Percentiles rank a stretch among this genome's conserved stretches.
Conservation (phyloP, 2,797 vertebrate species). For the Pangasius djambal region DNA sequence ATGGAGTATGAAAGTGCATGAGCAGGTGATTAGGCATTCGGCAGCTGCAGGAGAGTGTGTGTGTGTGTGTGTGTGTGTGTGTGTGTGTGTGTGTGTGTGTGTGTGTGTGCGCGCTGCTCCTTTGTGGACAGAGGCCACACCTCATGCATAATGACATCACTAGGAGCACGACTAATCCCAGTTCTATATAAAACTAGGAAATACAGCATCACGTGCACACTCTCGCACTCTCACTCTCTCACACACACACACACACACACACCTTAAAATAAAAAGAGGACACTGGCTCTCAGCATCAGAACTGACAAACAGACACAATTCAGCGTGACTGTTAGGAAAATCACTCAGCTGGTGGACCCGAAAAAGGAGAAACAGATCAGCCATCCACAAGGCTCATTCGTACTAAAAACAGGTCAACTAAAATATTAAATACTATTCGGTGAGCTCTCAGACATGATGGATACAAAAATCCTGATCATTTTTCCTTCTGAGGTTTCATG, state of each 20-base stretch:
- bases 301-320: no score
- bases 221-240: no score
- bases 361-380: not conserved
- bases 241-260: not conserved
- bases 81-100: not conserved
- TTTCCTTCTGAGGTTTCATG: no score
- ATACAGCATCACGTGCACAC: not conserved
- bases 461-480: no score
- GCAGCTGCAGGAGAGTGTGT: not conserved
- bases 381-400: not conserved
- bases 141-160: conserved; percentile 58
- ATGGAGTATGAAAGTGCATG: conserved; percentile 14
- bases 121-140: conserved; percentile 48
- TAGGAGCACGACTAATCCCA: not conserved
- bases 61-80: not conserved
- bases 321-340: not conserved
- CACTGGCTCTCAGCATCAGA: no score
- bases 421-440: no score
- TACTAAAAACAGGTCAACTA: not conserved
- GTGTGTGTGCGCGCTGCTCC: conserved; percentile 15
- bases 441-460: no score
- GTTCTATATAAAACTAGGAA: conserved; percentile 1
- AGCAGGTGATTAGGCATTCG: conserved; percentile 45
- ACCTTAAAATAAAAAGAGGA: no score
- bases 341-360: not conserved